Evolutionary conservation across 2,113 vertebrate species (phyloP), one percentile per base, ranked within the genome.

Genomic region (Formicarius rufipectus): DNA sequence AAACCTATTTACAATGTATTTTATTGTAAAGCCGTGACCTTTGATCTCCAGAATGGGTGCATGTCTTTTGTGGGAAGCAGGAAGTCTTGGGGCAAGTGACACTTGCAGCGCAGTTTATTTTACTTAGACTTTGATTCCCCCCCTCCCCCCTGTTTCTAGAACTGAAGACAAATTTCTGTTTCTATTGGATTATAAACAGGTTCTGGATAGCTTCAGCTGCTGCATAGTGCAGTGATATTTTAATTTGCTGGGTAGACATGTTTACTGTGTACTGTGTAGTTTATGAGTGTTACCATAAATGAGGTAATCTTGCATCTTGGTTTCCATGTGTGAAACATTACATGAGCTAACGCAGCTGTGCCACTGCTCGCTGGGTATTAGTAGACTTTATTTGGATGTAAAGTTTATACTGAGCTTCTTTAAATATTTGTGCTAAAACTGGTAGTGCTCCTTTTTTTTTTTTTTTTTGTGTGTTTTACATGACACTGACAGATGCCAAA

Each of bases 211-310:
- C 82, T 96, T 99, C 98, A 98, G 97, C 80, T 98, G 98, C 98
- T 98, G 96, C 98, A 96, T 96, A 96, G 96, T 94, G 81, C 90
- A 98, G 97, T 96, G 97, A 97, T 98, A 98, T 97, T 98, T 98
- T 99, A 98, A 98, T 98, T 98, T 98, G 97, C 97, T 97, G 97
- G 94, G 97, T 93, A 98, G 98, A 99, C 98, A 98, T 99, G 98
- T 99, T 99, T 99, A 98, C 98, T 98, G 98, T 98, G 97, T 98
- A 98, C 97, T 95, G 88, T 89, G 97, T 98, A 97, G 98, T 99
- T 99, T 98, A 99, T 98, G 98, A 99, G 97, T 98, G 97, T 98
- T 96, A 97, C 97, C 95, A 96, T 97, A 97, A 97, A 96, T 98
- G 98, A 98, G 96, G 98, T 99, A 98, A 98, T 98, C 97, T 95